Evolutionary conservation across 2,113 vertebrate genomes (phyloP).

Genomic region (Axis porcinus): DNA sequence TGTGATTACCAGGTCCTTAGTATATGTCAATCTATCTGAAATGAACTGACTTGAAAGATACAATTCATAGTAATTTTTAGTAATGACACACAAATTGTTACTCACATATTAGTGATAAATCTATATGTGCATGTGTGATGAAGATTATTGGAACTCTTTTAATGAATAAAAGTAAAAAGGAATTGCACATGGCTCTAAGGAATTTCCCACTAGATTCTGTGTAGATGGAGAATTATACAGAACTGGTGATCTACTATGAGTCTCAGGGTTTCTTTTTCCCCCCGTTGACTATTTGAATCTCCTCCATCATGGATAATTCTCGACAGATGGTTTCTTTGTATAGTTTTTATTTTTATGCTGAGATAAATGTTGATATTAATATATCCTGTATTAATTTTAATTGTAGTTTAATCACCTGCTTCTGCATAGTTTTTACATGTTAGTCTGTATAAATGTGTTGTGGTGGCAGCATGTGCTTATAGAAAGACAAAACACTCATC

Average conservation of each 20-base stretch:
- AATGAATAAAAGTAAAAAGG: not conserved
- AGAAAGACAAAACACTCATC: not conserved
- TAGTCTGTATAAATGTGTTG: not conserved
- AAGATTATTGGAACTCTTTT: not conserved
- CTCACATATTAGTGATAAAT: not conserved
- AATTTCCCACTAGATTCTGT: not conserved
- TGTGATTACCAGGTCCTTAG: not conserved
- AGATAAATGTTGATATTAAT: not conserved
- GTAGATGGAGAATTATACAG: not conserved
- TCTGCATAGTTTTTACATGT: not conserved
- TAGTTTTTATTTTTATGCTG: not conserved
- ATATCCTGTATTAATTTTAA: not conserved
- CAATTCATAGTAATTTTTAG: not conserved
- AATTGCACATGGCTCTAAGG: not conserved
- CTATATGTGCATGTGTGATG: not conserved
- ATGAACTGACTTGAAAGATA: not conserved
- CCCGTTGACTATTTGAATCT: not conserved
- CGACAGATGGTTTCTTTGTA: conserved; percentile 17
- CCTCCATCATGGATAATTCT: conserved; percentile 21
- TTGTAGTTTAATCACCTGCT: not conserved
- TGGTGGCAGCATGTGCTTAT: not conserved
- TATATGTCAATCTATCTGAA: not conserved
- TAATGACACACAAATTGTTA: not conserved
- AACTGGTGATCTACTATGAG: not conserved
- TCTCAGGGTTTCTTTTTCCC: not conserved